Evolutionary conservation across 2,113 vertebrate species (phyloP), one percentile per base, ranked within the genome.

Genomic region (Plotosus lineatus): DNA sequence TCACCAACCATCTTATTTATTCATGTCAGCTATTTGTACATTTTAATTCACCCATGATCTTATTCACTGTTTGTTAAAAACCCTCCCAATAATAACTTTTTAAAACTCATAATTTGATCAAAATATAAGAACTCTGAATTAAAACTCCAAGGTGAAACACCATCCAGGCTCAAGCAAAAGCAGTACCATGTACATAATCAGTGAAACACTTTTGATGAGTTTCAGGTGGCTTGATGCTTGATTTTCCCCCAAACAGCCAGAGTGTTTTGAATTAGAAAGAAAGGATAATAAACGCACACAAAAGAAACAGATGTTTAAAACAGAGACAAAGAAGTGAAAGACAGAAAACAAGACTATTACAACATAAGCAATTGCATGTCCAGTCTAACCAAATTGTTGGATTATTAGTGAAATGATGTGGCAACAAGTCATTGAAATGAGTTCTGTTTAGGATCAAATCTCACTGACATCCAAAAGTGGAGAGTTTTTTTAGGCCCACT

Each of bases 351-450:
- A 48, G 53, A 75, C 82, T 56, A 72, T 81, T 72, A 79, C 83
- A 80, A 84, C 79, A 69, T 56, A 86, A 82, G 77, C 66, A 71
- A 81, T 75, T 83, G 78, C 82, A 83, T 75, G 81, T 82, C 68
- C 85, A 84, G 72, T 82, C 83, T 44, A 75, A 85, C 63, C 74
- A 55, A 80, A 77, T 86, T 78, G 83, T 73, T 78, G 50, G 78
- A 81, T 85, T 81, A 80, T 83, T 82, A 85, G 85, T 84, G 79
- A 87, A 87, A 83, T 83, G 68, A 86, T 69, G 82, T 80, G 84
- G 78, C 82, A 75, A 80, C 36, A 81, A 84, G 68, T 87, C 74
- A 79, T 56, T 77, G 71, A 74, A 82, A 82, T 19, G 38, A 82
- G 85, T 82, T 80, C 79, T 79, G 81, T 82, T 82, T 61, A 71